phyloP scores from a whole-genome alignment of 2,113 vertebrate genomes.

The Callorhinus ursinus region DNA sequence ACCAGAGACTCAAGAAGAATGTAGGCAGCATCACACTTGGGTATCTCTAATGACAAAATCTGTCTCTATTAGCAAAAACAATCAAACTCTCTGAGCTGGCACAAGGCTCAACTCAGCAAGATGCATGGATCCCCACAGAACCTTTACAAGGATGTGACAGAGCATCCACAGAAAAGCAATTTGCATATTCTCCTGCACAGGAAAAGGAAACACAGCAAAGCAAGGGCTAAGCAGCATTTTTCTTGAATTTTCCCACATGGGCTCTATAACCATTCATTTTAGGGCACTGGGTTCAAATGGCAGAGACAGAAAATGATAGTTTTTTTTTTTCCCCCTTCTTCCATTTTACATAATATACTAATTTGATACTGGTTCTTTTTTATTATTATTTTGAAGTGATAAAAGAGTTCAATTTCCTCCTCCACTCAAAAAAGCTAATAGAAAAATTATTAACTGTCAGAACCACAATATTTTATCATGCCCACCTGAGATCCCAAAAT shows the following conservation, averaged over 20 bases:
- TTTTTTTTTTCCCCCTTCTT: conserved; percentile 61
- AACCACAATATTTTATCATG: conserved; percentile 77
- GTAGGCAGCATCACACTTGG: background rate
- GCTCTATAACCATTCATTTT: conserved; percentile 79
- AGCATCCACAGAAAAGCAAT: conserved; percentile 45
- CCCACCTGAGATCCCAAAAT: conserved; percentile 69
- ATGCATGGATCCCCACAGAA: conserved; percentile 34
- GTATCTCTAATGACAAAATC: conserved; percentile 59
- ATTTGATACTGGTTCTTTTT: conserved; percentile 65
- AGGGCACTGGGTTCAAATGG: conserved; percentile 80
- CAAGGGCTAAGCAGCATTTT: conserved; percentile 79
- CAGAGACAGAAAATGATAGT: conserved; percentile 80
- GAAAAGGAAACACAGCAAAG: conserved; percentile 73
- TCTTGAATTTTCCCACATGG: conserved; percentile 80
- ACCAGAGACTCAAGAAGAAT: conserved; percentile 27
- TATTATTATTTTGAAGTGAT: conserved; percentile 74
- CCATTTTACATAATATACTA: conserved; percentile 73
- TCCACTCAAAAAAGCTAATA: conserved; percentile 73
- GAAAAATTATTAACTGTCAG: conserved; percentile 72
- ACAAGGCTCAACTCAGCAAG: conserved; percentile 13
- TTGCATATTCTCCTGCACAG: conserved; percentile 68
- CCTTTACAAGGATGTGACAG: conserved; percentile 47
- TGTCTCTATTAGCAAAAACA: conserved; percentile 63
- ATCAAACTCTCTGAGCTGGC: conserved; percentile 45
- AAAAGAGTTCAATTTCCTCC: conserved; percentile 70